phyloP scores from a whole-genome alignment of 1,140 invertebrate genomes.

The Panagrolaimus sp. region DNA sequence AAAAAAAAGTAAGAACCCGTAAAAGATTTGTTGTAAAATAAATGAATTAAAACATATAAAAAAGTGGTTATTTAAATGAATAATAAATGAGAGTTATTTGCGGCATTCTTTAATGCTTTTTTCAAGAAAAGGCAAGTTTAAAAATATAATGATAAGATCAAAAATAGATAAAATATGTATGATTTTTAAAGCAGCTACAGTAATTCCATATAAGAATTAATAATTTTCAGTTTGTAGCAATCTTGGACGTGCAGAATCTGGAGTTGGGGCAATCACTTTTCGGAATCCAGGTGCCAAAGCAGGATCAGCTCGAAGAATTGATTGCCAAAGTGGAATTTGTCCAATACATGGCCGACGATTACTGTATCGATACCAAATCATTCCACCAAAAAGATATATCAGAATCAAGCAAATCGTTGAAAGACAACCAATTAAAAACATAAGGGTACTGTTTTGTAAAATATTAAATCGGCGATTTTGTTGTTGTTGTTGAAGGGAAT shows the following conservation, averaged over 20 bases:
- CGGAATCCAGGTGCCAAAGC: conserved; percentile 28
- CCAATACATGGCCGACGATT: conserved; percentile 2
- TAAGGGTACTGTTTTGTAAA: conserved; percentile 9
- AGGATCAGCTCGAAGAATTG: conserved; percentile 30
- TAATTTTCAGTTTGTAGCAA: not conserved
- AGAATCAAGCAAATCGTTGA: conserved; percentile 25
- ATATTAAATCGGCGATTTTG: not conserved
- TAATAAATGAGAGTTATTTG: too few relatives aligned
- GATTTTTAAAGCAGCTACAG: too few relatives aligned
- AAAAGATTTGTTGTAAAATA: too few relatives aligned
- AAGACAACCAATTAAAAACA: conserved; percentile 30
- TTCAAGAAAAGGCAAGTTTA: too few relatives aligned
- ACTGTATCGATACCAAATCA: conserved; percentile 22
- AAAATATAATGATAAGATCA: too few relatives aligned
- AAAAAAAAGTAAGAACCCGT: too few relatives aligned
- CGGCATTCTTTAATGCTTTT: too few relatives aligned
- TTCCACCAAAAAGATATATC: conserved; percentile 23
- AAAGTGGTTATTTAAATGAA: too few relatives aligned
- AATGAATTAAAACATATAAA: too few relatives aligned
- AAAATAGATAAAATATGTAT: too few relatives aligned
- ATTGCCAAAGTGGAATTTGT: not conserved
- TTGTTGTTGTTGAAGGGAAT: not conserved
- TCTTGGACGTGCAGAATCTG: conserved; percentile 19
- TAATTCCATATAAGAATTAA: too few relatives aligned
- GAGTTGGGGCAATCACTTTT: conserved; percentile 22